phyloP scores from a whole-genome alignment of 2,888 invertebrate genomes.

The Aphidius colemani region DNA sequence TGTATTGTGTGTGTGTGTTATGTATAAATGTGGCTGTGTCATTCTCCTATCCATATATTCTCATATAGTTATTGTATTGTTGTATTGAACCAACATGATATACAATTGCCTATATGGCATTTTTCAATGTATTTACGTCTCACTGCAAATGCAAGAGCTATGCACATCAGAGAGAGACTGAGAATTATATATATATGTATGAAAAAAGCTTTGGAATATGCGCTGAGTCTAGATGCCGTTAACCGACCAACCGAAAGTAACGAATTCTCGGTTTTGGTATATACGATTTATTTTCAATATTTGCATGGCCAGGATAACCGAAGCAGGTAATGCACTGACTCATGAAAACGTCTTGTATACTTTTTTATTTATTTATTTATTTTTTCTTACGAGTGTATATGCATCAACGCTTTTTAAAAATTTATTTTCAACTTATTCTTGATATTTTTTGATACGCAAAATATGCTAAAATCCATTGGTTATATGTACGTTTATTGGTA shows the following conservation, averaged over 20 bases:
- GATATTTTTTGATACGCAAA: background rate
- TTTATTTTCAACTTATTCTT: background rate
- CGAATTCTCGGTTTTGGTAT: constrained; percentile 47
- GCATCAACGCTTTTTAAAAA: constrained; percentile 11
- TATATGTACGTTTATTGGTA: too few species aligned
- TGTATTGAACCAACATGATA: background rate
- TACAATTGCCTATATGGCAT: background rate
- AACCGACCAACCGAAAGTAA: constrained; percentile 52
- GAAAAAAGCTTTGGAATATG: constrained; percentile 10
- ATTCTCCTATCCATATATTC: too few species aligned
- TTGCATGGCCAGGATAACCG: constrained; percentile 49
- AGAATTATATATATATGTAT: constrained; percentile 20
- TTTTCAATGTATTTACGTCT: constrained; percentile 18
- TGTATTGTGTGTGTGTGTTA: too few species aligned
- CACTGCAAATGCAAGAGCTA: constrained; percentile 9
- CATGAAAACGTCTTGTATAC: constrained; percentile 21
- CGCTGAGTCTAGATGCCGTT: constrained; percentile 27
- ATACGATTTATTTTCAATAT: constrained; percentile 52
- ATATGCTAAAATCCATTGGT: too few species aligned
- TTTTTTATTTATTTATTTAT: constrained; percentile 8
- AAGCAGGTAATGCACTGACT: constrained; percentile 36
- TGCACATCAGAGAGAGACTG: background rate
- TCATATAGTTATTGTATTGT: too few species aligned
- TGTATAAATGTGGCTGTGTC: too few species aligned
- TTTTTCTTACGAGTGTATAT: background rate